Evolutionary conservation across 2,113 vertebrate genomes (phyloP).

Genomic region (Lophochroa leadbeateri): DNA sequence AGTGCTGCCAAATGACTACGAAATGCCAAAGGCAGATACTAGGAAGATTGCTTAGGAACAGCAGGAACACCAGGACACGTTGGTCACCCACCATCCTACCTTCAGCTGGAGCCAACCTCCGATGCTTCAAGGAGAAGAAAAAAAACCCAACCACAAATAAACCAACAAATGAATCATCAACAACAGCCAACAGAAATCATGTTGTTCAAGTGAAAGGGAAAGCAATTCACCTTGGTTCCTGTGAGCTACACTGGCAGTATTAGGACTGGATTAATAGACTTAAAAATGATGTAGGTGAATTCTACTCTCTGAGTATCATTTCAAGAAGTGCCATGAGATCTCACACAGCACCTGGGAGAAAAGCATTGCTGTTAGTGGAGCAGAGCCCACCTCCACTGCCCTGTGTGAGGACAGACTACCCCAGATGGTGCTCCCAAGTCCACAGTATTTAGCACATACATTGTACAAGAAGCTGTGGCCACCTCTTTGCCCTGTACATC

Average conservation of each 20-base stretch:
- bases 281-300: not conserved
- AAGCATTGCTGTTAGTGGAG: not conserved
- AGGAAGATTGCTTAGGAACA: not conserved
- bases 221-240: not conserved
- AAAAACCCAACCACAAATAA: not conserved
- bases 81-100: not conserved
- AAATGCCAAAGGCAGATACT: not conserved
- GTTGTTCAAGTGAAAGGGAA: not conserved
- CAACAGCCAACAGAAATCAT: not conserved
- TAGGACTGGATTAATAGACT: not conserved
- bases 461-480: not conserved
- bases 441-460: fast-evolving
- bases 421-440: too few relatives aligned
- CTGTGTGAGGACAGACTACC: too few relatives aligned
- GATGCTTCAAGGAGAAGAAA: not conserved
- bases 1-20: not conserved
- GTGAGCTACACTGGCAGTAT: not conserved
- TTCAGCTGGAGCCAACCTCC: not conserved
- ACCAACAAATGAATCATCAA: not conserved
- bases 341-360: not conserved
- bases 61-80: not conserved
- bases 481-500: fast-evolving
- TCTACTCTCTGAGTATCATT: not conserved
- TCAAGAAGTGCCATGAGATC: not conserved
- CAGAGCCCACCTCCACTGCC: not conserved